Conservation (phyloP, 2,113 vertebrate species). For the Larimichthys crocea region DNA sequence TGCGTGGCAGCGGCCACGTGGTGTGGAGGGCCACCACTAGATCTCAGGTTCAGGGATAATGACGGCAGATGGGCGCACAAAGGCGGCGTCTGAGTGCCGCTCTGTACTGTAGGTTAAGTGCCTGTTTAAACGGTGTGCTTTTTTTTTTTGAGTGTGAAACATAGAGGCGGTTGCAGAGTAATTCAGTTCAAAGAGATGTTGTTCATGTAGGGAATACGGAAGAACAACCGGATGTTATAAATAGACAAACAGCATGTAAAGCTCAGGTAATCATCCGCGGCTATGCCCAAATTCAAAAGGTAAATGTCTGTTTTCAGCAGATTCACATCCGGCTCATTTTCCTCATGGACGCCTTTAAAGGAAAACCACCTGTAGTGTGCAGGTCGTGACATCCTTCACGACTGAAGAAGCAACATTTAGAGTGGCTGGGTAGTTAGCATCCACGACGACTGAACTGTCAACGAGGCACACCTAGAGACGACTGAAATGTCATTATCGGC, state of each 20-base stretch:
- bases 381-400: neutral
- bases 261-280: constrained; percentile 51
- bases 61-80: constrained; percentile 43
- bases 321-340: constrained; percentile 32
- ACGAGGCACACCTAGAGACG: neutral
- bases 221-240: constrained; percentile 34
- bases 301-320: constrained; percentile 16
- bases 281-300: constrained; percentile 5
- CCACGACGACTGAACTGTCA: neutral
- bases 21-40: neutral
- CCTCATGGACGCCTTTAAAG: constrained; percentile 8
- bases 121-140: constrained; percentile 44
- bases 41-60: constrained; percentile 62
- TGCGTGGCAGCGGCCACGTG: neutral
- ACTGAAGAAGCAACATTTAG: constrained; percentile 11
- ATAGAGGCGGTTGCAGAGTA: constrained; percentile 13
- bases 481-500: neutral
- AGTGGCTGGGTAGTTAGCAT: neutral
- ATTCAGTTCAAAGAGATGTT: constrained; percentile 25
- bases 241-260: constrained; percentile 19
- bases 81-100: constrained; percentile 28
- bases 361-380: constrained; percentile 27
- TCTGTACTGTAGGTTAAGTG: constrained; percentile 60
- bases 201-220: constrained; percentile 30
- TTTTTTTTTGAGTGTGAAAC: constrained; percentile 35